phyloP scores from a whole-genome alignment of 1,140 invertebrate species.

The Elysia chlorotica region DNA sequence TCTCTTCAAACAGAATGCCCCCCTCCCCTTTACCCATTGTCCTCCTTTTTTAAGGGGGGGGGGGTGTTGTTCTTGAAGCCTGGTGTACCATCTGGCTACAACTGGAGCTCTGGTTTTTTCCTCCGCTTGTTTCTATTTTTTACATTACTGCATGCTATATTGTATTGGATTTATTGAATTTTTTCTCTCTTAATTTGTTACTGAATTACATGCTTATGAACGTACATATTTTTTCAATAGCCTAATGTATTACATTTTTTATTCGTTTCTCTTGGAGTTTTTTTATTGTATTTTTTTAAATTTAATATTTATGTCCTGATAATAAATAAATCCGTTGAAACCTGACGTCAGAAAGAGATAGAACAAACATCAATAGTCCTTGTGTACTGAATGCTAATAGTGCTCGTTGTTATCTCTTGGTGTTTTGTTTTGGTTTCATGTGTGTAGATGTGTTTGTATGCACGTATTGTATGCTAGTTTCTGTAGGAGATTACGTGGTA shows the following conservation, averaged over 20 bases:
- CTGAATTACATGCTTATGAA: background rate
- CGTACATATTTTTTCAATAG: background rate
- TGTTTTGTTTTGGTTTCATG: background rate
- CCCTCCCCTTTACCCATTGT: no score
- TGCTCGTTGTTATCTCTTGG: background rate
- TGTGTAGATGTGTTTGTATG: background rate
- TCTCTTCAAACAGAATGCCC: no score
- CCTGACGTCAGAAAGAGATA: background rate
- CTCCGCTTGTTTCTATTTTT: no score
- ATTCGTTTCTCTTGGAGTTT: background rate
- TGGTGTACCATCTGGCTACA: no score
- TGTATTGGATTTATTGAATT: background rate
- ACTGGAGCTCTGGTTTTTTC: no score
- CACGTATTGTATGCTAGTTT: background rate
- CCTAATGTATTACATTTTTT: background rate
- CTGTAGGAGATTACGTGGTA: background rate
- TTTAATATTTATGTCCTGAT: background rate
- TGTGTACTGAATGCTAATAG: background rate
- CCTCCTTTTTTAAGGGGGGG: no score
- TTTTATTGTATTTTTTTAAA: background rate
- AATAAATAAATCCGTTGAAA: background rate
- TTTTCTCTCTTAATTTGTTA: background rate
- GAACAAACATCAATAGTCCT: no score
- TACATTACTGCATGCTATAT: background rate
- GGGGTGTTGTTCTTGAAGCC: no score